phyloP scores from a whole-genome alignment of 2,888 invertebrate species.

The Morpho achilles region DNA sequence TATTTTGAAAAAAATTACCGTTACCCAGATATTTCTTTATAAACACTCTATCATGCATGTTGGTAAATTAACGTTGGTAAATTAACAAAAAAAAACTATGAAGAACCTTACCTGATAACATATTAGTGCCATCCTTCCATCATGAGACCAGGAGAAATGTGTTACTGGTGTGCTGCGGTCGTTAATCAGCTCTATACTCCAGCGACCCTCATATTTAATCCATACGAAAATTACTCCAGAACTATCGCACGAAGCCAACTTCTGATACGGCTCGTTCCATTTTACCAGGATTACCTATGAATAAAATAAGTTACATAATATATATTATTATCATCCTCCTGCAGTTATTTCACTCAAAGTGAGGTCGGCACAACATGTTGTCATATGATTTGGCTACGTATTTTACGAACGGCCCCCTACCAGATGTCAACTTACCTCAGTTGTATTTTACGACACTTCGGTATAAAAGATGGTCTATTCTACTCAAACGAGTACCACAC shows the following conservation, averaged over 20 bases:
- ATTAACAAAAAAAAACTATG: too few species aligned
- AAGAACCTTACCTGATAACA: conserved; percentile 88
- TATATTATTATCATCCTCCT: neutral
- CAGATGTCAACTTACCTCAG: too few species aligned
- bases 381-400: neutral
- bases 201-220: conserved; percentile 99
- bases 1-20: too few species aligned
- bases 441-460: too few species aligned
- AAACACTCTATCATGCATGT: too few species aligned
- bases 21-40: too few species aligned
- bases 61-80: too few species aligned
- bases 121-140: conserved; percentile 98
- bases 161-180: conserved; percentile 98
- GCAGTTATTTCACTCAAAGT: too few species aligned
- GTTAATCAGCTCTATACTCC: conserved; percentile 99
- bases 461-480: too few species aligned
- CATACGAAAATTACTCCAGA: conserved; percentile 99
- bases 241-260: conserved; percentile 97
- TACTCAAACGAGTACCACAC: too few species aligned
- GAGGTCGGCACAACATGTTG: too few species aligned
- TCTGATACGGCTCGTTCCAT: conserved; percentile 99
- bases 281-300: conserved; percentile 93
- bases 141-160: conserved; percentile 99
- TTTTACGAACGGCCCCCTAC: too few species aligned
- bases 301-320: neutral